Conservation (phyloP, 2,888 invertebrate species). For the Gisinianus flammeolus region DNA sequence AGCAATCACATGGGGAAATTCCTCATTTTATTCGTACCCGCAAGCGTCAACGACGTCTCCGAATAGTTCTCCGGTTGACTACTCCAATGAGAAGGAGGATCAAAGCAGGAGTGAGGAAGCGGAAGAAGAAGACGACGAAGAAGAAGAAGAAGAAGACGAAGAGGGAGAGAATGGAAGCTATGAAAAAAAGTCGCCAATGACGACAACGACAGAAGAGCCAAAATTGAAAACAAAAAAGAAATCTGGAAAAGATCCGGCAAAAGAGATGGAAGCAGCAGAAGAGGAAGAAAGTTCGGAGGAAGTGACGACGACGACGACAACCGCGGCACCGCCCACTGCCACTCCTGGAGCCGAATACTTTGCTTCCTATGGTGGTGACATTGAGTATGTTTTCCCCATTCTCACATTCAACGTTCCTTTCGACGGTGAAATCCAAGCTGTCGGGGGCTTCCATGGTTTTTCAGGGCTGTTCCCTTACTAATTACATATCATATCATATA, state of each 20-base stretch:
- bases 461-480: constrained; percentile 10
- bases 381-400: constrained; percentile 27
- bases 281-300: no score
- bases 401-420: constrained; percentile 23
- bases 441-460: constrained; percentile 32
- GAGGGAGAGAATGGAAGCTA: background rate
- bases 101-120: no score
- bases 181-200: background rate
- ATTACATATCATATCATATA: no score
- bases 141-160: no score
- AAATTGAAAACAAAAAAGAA: background rate
- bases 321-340: background rate
- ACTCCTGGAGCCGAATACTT: constrained; percentile 7
- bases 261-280: no score
- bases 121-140: no score
- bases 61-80: no score
- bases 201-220: background rate
- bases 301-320: background rate
- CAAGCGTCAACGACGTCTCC: no score
- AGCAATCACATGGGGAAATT: no score
- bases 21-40: no score
- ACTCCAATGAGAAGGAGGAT: no score
- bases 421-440: constrained; percentile 16
- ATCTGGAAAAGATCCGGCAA: no score
- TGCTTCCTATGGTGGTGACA: constrained; percentile 35